Percentiles rank a stretch among this genome's conserved stretches.
These are phyloP conservation scores for Venustaconcha ellipsiformis DNA, from an alignment of 1,140 invertebrate genomes.

Conservation along the genomic window DNA sequence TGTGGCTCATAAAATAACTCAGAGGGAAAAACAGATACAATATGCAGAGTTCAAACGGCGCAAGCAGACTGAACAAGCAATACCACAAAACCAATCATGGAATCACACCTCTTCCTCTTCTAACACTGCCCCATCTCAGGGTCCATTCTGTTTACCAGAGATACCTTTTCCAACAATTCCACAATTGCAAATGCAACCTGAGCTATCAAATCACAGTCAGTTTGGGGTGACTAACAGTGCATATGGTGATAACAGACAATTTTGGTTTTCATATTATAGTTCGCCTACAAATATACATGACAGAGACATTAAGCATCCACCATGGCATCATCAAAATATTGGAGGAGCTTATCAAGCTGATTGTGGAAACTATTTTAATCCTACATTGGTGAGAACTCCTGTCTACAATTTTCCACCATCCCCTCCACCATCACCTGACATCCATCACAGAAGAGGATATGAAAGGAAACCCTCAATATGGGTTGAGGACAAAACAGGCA, in stretches of 20 bases:
- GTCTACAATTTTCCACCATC: conserved; percentile 36
- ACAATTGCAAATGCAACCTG: neutral
- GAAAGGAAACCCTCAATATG: neutral
- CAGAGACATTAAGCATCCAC: neutral
- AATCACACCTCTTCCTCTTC: neutral
- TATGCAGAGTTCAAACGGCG: conserved; percentile 49
- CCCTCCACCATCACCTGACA: conserved; percentile 37
- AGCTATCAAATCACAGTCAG: neutral
- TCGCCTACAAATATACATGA: neutral
- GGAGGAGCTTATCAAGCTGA: neutral
- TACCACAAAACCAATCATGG: neutral
- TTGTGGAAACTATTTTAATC: neutral
- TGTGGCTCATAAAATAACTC: conserved; percentile 51
- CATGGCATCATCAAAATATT: neutral
- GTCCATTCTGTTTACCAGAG: neutral
- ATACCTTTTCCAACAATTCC: neutral
- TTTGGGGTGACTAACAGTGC: neutral
- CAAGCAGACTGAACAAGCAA: conserved; percentile 33
- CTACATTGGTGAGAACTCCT: neutral
- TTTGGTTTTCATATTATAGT: neutral
- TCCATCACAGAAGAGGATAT: neutral
- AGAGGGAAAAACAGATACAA: conserved; percentile 51
- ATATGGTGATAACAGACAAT: conserved; percentile 10
- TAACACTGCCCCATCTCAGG: neutral
- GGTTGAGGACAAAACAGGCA: neutral